A percentile compares a stretch with the other conserved stretches of the same genome.
These are phyloP conservation scores for Megaceryle torquata DNA, from an alignment of 2,113 vertebrate species.

Conservation along the genomic window DNA sequence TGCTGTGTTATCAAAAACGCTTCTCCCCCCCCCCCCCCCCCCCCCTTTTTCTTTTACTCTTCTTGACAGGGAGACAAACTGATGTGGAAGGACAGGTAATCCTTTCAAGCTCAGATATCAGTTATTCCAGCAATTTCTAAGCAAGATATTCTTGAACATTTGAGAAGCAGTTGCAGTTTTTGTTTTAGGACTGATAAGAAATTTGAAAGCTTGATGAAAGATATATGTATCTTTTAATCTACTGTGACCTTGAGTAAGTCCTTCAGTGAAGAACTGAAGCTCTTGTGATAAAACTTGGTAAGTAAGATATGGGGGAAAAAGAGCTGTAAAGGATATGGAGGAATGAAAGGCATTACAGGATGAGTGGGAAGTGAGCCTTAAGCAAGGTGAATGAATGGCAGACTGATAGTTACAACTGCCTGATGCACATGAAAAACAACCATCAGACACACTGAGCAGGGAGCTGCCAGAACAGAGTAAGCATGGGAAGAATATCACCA, in stretches of 20 bases:
- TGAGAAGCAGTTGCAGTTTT: fast-evolving
- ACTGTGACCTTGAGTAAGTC: not conserved
- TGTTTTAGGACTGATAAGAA: not conserved
- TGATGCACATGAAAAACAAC: not conserved
- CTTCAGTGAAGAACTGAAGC: not conserved
- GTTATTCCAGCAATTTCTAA: not conserved
- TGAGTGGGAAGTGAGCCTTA: not conserved
- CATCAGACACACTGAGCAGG: not conserved
- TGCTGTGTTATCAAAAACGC: too few relatives aligned
- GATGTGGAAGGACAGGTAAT: not conserved
- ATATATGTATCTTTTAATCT: not conserved
- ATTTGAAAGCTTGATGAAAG: not conserved
- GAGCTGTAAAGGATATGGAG: not conserved
- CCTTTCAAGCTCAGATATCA: not conserved
- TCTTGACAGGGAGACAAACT: not conserved
- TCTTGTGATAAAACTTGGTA: not conserved
- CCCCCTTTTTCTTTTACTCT: not conserved
- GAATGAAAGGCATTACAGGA: not conserved
- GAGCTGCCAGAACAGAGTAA: not conserved
- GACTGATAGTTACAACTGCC: not conserved
- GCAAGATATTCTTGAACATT: not conserved
- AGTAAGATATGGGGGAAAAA: not conserved
- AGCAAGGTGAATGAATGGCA: not conserved
- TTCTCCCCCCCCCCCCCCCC: too few relatives aligned
- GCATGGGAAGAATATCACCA: not conserved